Base-by-base conservation (phyloP, 2,113 vertebrate species). In the Odocoileus virginianus region DNA sequence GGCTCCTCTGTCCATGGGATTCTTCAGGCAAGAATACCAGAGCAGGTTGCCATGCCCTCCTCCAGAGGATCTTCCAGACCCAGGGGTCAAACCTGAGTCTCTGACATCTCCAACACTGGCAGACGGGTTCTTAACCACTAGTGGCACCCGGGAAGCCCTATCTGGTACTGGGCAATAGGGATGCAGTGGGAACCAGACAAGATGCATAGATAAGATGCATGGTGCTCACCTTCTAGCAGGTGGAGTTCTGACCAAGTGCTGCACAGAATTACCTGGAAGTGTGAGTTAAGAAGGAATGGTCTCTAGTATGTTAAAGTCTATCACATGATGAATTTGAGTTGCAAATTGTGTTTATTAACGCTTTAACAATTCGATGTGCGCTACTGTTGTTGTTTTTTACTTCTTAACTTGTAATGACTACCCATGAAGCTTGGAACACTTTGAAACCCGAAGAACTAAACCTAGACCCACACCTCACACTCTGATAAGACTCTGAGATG, bases 71-170 rank as follows among this genome's bases (percentile, higher is more conserved):
- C n/a, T 71, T 40, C n/a, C 67, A 40, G 67, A 71, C 11, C 67
- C n/a, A 71, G 67, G 19, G 17, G 19, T 71, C 67, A 71, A 74
- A 74, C n/a, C 67, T 2, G 1, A 74, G 67, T 13, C n/a, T 71
- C 67, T 74, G 36, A 23, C 1, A 5, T 74, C 67, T 74, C 67
- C n/a, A 6, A 21, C n/a, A 74, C 67, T 40, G 67, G n/a, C n/a
- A 74, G 67, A 23, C 5, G 2, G 67, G 36, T 40, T 40, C 19
- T 74, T 40, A 40, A 40, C 67, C 67, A 40, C 67, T 40, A 40
- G 19, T 0, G 5, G 67, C 67, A 74, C 67, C n/a, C 0, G 2
- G 67, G 67, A 74, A 74, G n/a, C 67, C 67, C 57, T 1, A 45
- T 86, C 57, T 94, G n/a, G 19, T 30, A 8, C 64, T 40, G 28